Evolutionary conservation across 2,888 invertebrate genomes (phyloP), one percentile per base, ranked within the genome.

Genomic region (Lepidonotus clava): DNA sequence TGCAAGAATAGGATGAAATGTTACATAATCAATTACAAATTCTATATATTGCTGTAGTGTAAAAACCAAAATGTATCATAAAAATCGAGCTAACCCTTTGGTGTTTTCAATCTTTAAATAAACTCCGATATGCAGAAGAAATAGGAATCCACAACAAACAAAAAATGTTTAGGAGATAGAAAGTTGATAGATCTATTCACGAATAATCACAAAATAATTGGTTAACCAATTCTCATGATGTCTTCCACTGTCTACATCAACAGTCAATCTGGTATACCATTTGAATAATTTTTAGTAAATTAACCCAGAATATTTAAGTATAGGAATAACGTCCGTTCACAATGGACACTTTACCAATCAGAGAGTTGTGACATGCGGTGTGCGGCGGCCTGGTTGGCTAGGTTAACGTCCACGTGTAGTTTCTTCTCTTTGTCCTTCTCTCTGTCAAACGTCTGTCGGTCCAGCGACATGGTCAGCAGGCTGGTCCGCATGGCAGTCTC

Each of bases 391-490:
- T 92, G 92, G 86, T 93, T 93, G 85, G 93, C 93, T 83, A 93
- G 88, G 84, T 92, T 92, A 0, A 93, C 92, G 88, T 93, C 93
- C 46, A 93, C 93, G 90, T 90, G 92, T 24, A 93, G 88, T 85
- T 91, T 92, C 83, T 90, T 90, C 56, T 91, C 92, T 85, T 90
- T 91, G 40, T 91, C 91, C 80, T 88, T 88, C 67, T 87, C 87
- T 18, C 66, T 85, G 11, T 87, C 88, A 77, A 87, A 88, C 51
- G 41, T 28, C 14, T 46, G 14, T 36, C 87, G 38, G 84, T 89
- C 88, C 34, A 87, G 76, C 21, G 89, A 89, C 83, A 84, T 86
- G 46, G 84, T 86, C 21, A 88, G 87, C 83, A 86, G 21, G 67
- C 34, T 86, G 61, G 38, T 80, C 0, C 76, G 61, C 8, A 83